Conservation (phyloP, 2,797 vertebrate species). For the Sarcoramphus papa region DNA sequence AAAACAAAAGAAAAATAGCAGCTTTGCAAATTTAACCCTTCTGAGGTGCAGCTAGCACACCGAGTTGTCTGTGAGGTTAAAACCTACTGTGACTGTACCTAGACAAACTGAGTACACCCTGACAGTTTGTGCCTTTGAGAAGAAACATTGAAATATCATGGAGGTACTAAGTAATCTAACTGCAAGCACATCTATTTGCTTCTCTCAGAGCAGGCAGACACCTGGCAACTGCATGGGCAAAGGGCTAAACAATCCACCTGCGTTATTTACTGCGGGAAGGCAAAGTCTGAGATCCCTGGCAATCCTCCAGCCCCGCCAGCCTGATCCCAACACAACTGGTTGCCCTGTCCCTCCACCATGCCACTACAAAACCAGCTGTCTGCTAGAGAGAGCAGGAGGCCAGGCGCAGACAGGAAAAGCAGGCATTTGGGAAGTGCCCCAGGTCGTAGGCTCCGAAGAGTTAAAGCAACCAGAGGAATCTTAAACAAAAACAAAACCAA, state of each 20-base stretch:
- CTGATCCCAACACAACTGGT: neutral
- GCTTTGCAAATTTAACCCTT: neutral
- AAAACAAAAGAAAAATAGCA: neutral
- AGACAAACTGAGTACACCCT: neutral
- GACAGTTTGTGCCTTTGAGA: neutral
- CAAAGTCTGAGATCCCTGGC: neutral
- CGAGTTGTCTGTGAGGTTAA: neutral
- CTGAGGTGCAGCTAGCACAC: neutral
- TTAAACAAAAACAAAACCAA: neutral
- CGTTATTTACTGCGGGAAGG: neutral
- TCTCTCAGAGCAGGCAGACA: neutral
- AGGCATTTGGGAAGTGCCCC: neutral
- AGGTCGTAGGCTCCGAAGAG: neutral
- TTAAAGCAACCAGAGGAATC: neutral
- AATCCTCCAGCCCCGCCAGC: neutral
- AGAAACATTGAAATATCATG: neutral
- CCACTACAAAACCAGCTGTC: neutral
- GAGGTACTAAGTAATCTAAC: neutral
- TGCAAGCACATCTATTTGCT: neutral
- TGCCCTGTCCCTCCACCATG: neutral
- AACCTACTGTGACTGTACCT: neutral
- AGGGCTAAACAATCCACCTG: neutral
- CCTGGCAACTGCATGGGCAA: neutral
- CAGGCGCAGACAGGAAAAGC: neutral
- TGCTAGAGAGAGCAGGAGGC: neutral